A percentile compares a stretch with the other conserved stretches of the same genome.
Conservation (phyloP, 2,797 vertebrate species). For the Lateolabrax maculatus region DNA sequence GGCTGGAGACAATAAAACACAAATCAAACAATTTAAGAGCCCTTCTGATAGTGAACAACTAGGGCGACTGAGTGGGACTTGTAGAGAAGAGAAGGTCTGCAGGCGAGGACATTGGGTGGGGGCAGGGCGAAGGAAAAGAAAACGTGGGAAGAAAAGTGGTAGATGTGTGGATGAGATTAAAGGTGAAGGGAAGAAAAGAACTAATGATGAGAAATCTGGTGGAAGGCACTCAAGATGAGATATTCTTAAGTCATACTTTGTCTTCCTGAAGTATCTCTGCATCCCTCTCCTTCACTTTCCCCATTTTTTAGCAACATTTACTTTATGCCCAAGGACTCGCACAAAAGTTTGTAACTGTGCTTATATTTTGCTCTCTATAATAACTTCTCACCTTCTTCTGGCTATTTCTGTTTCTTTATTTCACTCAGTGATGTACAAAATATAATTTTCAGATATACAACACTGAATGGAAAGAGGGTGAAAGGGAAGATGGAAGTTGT, state of each 20-base stretch:
- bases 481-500: background rate
- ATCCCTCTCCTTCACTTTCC: background rate
- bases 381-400: background rate
- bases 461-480: background rate
- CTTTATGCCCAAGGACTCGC: constrained; percentile 20
- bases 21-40: background rate
- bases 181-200: background rate
- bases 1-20: background rate
- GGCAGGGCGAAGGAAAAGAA: background rate
- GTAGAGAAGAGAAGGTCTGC: background rate
- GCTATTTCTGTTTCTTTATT: background rate
- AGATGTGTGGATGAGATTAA: background rate
- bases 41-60: background rate
- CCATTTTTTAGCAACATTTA: constrained; percentile 16
- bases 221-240: constrained; percentile 29
- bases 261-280: background rate
- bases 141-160: background rate
- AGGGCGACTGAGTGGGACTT: background rate
- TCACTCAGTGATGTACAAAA: background rate
- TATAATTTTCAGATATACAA: background rate
- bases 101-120: background rate
- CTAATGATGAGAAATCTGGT: background rate
- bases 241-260: background rate
- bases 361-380: background rate
- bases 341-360: background rate